These are phyloP conservation scores for Pelobates fuscus DNA, from an alignment of 2,113 vertebrate species.

Conservation along the genomic window DNA sequence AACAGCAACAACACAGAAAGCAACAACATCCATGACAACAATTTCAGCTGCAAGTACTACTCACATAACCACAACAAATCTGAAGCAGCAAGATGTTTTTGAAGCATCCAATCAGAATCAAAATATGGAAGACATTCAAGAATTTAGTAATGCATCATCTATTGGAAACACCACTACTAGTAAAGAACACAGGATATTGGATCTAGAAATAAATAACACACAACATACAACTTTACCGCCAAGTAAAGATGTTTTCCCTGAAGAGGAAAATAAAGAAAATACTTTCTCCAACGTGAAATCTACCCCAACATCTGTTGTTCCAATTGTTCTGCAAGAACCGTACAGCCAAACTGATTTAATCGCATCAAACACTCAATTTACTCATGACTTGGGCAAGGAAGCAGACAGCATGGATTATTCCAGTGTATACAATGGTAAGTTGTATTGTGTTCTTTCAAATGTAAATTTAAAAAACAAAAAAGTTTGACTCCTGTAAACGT, in stretches of 20 bases:
- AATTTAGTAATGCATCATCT: neutral
- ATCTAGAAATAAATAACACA: neutral
- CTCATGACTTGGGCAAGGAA: slow-evolving; percentile 61
- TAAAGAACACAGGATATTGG: neutral
- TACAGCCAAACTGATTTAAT: slow-evolving; percentile 54
- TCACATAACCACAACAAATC: neutral
- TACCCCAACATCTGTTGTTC: slow-evolving; percentile 61
- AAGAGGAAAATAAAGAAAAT: slow-evolving; percentile 10
- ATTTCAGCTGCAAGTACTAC: neutral
- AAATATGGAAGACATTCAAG: neutral
- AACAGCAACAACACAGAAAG: neutral
- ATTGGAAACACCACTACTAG: neutral
- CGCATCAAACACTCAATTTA: slow-evolving; percentile 57
- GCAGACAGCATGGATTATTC: slow-evolving; percentile 63
- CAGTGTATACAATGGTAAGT: slow-evolving; percentile 75
- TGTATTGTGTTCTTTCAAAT: neutral
- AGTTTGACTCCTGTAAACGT: no score
- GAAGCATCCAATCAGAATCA: neutral
- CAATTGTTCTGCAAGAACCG: slow-evolving; percentile 53
- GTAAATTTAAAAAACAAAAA: no score
- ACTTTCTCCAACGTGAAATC: slow-evolving; percentile 57
- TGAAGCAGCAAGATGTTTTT: neutral
- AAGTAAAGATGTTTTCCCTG: slow-evolving; percentile 1
- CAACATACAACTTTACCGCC: neutral
- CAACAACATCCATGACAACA: no score